Evolutionary conservation across 2,113 vertebrate species (phyloP), one percentile per base, ranked within the genome.

Genomic region (Agelaius phoeniceus): DNA sequence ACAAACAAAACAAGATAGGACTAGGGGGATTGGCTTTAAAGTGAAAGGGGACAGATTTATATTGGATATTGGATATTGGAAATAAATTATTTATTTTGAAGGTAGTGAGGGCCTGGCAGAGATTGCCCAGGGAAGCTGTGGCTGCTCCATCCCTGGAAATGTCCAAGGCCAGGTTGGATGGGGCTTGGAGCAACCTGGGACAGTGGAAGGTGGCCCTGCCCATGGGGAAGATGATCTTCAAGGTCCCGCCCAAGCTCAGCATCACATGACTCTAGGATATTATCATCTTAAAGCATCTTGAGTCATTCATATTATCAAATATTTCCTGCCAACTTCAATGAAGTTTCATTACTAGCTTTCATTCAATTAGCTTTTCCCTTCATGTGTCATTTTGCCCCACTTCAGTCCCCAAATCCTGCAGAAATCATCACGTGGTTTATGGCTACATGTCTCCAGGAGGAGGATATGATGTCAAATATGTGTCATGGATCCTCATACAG

Each of bases 121-220:
- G 2, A 21, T 0, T 62, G 3, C 7, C 8, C 27, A 24, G 35
- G 44, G 43, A 12, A 71, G 15, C 35, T 77, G 49, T 57, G 79
- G 15, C 22, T 71, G 21, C 5, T 31, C 3, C n/a, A 62, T 35
- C n/a, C 0, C 55, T 62, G 31, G 41, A 13, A 57, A 7, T 33
- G 22, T 3, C 26, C 43, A 37, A 44, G 22, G 10, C 10, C 35
- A 57, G 31, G 49, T 0, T 63, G 62, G 13, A 35, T 0, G 0
- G 39, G 13, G 4, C 13, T 68, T 75, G 57, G 41, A 77, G 10
- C 22, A 20, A 0, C 7, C 35, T 63, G 35, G 35, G 8, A 0
- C 2, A 11, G 12, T 28, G 31, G 22, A 37, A 84, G 10, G 0
- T 9, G 27, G 37, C 15, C 22, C 21, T 90, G 31, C 4, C 31